Conservation (phyloP, 2,113 vertebrate species). For the Felis catus region F.catus_Fca126_mat1.0 CM031419.1:133468001-133468500, state of each 20-base stretch:
- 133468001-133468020: too few relatives aligned
- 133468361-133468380: not conserved
- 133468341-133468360: not conserved
- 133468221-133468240: not conserved
- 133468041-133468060: too few relatives aligned
- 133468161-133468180: too few relatives aligned
- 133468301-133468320: not conserved
- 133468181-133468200: too few relatives aligned
- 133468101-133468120: too few relatives aligned
- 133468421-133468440: not conserved
- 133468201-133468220: not conserved
- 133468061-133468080: too few relatives aligned
- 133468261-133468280: not conserved
- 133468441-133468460: not conserved
- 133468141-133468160: too few relatives aligned
- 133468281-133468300: not conserved
- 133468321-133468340: not conserved
- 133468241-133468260: conserved; percentile 22
- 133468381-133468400: not conserved
- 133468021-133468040: too few relatives aligned
- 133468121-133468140: too few relatives aligned
- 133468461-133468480: not conserved
- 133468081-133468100: too few relatives aligned
- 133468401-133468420: not conserved
- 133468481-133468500: not conserved